Base-by-base conservation (phyloP, 2,797 vertebrate genomes). In the Tarsius wallacei region DNA sequence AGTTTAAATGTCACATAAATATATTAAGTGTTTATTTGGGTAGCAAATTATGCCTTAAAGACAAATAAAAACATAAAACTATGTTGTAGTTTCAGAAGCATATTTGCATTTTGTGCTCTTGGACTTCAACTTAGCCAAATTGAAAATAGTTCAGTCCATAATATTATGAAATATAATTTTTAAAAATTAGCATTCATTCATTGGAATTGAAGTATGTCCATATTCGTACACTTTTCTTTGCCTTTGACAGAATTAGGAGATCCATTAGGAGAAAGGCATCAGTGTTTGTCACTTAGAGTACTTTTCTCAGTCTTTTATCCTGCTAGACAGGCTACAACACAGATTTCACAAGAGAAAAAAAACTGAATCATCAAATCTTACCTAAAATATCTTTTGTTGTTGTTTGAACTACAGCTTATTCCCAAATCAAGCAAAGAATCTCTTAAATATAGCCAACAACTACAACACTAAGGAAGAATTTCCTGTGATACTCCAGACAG, bases 1-100 rank as follows among this genome's bases (percentile, higher is more conserved):
- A 78, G 36, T 80, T 95, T 86, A 89, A 83, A 90, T 84, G 80
- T 92, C 59, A 80, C n/a, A 77, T 90, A 97, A 89, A 96, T 81
- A 90, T 55, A 92, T 82, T 94, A 90, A 90, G 36, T 90, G 42
- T 92, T 95, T 87, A 94, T 42, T 87, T 92, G 63, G 49, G 17
- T 88, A 88, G 64, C 19, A 95, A 89, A 95, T 87, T 89, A 86
- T 84, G 17, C 59, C 42, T 95, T 77, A 73, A 78, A 16, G 28
- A 76, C 31, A 83, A 86, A 12, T 93, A 51, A 63, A 82, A 90
- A 53, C 19, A 68, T 88, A 84, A 91, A 94, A 51, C 68, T 49
- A 10, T 21, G 6, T 31, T 86, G 70, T 80, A 80, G 73, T 90
- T 92, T 94, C 36, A 33, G 26, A 55, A 26, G 7, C 21, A 8